Evolutionary conservation across 2,888 invertebrate genomes (phyloP).

Genomic region (Odontocolon sp.): DNA sequence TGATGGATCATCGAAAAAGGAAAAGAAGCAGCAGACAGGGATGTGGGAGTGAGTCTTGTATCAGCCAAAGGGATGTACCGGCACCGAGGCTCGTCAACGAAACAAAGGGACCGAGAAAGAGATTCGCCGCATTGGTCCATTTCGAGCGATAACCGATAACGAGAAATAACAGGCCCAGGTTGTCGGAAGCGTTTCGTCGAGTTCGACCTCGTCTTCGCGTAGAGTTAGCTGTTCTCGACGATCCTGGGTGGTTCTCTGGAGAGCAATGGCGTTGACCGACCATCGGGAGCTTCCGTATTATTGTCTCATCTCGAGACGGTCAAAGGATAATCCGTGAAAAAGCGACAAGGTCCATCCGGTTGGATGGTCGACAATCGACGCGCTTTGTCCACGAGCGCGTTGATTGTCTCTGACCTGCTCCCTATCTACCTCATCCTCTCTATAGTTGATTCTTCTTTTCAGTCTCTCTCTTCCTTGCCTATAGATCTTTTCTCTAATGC

Average conservation of each 20-base stretch:
- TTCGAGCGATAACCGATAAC: constrained; percentile 71
- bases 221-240: background rate
- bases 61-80: background rate
- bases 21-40: background rate
- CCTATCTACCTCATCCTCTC: background rate
- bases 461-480: constrained; percentile 15
- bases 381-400: constrained; percentile 63
- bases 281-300: constrained; percentile 64
- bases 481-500: too few relatives aligned
- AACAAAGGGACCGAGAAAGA: constrained; percentile 63
- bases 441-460: too few relatives aligned
- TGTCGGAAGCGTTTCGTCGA: constrained; percentile 36
- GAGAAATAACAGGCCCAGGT: constrained; percentile 68
- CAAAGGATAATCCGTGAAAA: constrained; percentile 75
- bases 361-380: constrained; percentile 71
- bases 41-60: background rate
- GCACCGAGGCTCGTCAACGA: constrained; percentile 27
- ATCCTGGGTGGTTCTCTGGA: background rate
- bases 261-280: background rate
- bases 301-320: constrained; percentile 73
- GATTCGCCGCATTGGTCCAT: constrained; percentile 66
- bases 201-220: background rate
- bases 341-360: constrained; percentile 71
- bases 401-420: constrained; percentile 63
- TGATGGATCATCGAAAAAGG: too few relatives aligned